A percentile compares a stretch with the other conserved stretches of the same genome.
Conservation (phyloP, 2,113 vertebrate genomes). For the Atherinomorus stipes region DNA sequence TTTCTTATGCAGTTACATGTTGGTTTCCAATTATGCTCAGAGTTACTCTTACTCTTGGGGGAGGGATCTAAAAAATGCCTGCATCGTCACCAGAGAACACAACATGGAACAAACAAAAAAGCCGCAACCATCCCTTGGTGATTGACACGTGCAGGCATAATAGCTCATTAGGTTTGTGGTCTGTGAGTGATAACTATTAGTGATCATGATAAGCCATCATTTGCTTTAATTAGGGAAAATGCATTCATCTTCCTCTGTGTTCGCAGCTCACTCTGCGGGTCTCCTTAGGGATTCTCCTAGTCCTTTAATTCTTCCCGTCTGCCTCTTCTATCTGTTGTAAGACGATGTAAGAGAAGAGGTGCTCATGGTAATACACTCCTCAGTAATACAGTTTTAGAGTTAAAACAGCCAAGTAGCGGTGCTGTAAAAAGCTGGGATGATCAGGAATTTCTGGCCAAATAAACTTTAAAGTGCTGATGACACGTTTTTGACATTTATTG, state of each 20-base stretch:
- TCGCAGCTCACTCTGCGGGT: slow-evolving; percentile 42
- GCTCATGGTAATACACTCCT: slow-evolving; percentile 58
- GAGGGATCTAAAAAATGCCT: slow-evolving; percentile 6
- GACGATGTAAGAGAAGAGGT: slow-evolving; percentile 74
- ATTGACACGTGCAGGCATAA: slow-evolving; percentile 48
- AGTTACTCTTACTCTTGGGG: background rate
- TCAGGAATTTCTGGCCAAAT: background rate
- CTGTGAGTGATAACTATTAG: slow-evolving; percentile 44
- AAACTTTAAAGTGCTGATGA: too few relatives aligned
- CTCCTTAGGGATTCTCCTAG: slow-evolving; percentile 60
- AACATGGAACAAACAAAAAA: slow-evolving; percentile 41
- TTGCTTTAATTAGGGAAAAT: slow-evolving; percentile 70
- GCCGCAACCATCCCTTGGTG: slow-evolving; percentile 29
- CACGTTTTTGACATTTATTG: too few relatives aligned
- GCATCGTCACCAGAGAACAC: background rate
- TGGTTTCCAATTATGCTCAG: slow-evolving; percentile 42
- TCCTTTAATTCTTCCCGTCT: slow-evolving; percentile 55
- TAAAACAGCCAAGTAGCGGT: slow-evolving; percentile 24
- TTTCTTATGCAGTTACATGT: slow-evolving; percentile 13
- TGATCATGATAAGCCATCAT: slow-evolving; percentile 54
- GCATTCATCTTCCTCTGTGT: slow-evolving; percentile 64
- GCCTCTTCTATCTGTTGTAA: slow-evolving; percentile 69
- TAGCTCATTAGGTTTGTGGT: slow-evolving; percentile 48
- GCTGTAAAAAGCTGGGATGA: slow-evolving; percentile 35
- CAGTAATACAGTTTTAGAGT: slow-evolving; percentile 31